A percentile compares a stretch with the other conserved stretches of the same genome.
phyloP scores from a whole-genome alignment of 2,888 invertebrate genomes.

The Linyphia triangularis region DNA sequence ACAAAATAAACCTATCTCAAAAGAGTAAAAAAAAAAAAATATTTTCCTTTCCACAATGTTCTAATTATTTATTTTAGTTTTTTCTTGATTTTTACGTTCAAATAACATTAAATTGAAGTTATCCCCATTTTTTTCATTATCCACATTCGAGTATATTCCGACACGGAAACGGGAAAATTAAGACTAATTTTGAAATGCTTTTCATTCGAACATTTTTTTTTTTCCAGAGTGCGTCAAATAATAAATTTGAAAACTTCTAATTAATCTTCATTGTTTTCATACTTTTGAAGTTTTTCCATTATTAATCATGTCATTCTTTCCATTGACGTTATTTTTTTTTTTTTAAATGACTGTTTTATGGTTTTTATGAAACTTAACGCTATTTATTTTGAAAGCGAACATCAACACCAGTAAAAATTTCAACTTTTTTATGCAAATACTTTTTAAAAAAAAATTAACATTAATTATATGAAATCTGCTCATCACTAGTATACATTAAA shows the following conservation, averaged over 20 bases:
- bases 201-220: slow-evolving; percentile 2
- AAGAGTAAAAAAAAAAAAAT: too few species aligned
- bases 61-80: neutral
- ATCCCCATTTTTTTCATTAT: neutral
- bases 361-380: too few species aligned
- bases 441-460: too few species aligned
- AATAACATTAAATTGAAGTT: neutral
- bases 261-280: slow-evolving; percentile 28
- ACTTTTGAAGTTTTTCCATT: neutral
- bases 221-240: neutral
- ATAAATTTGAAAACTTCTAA: neutral
- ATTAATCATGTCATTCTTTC: neutral
- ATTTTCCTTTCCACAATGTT: neutral
- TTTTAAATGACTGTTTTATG: neutral
- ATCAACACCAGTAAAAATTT: too few species aligned
- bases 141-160: neutral
- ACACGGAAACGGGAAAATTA: slow-evolving; percentile 10
- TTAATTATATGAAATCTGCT: too few species aligned
- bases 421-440: too few species aligned
- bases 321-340: neutral
- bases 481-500: too few species aligned
- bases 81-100: neutral
- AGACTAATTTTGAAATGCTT: slow-evolving; percentile 11
- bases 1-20: too few species aligned
- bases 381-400: too few species aligned